Percentiles rank a stretch among this genome's conserved stretches.
phyloP scores from a whole-genome alignment of 2,888 invertebrate species.

The Harpalus rufipes region DNA sequence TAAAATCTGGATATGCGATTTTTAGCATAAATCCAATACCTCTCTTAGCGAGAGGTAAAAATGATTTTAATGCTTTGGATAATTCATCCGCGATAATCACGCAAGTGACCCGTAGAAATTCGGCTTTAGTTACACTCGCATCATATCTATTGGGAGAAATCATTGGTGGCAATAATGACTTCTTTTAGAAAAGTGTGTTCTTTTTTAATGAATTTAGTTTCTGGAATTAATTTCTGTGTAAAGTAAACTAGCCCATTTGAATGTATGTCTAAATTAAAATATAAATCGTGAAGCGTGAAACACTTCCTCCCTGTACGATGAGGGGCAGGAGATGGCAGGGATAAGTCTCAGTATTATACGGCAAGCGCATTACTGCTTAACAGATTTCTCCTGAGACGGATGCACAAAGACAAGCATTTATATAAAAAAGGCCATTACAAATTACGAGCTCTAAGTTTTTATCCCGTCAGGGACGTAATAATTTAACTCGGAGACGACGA shows the following conservation, averaged over 20 bases:
- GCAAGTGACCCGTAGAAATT: no score
- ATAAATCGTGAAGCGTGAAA: slow-evolving; percentile 56
- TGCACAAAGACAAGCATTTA: slow-evolving; percentile 68
- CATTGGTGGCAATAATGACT: no score
- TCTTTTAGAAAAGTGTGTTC: no score
- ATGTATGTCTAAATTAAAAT: slow-evolving; percentile 64
- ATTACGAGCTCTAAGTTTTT: slow-evolving; percentile 71
- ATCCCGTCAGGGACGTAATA: slow-evolving; percentile 68
- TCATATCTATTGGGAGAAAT: no score
- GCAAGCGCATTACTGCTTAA: slow-evolving; percentile 66
- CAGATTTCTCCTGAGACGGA: slow-evolving; percentile 70
- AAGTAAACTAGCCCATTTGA: slow-evolving; percentile 31
- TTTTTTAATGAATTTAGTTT: not conserved
- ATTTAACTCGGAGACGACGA: slow-evolving; percentile 53
- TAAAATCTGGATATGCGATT: no score
- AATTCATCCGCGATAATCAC: no score
- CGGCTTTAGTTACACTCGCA: no score
- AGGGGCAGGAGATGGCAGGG: slow-evolving; percentile 22
- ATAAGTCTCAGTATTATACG: slow-evolving; percentile 53
- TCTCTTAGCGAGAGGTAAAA: no score
- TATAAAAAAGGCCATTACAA: slow-evolving; percentile 71
- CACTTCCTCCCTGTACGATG: not conserved
- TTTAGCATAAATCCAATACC: no score
- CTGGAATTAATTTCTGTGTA: slow-evolving; percentile 11
- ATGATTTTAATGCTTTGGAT: no score